Percentiles rank a stretch among this genome's conserved stretches.
These are phyloP conservation scores for Dolichotis patagonum DNA, from an alignment of 2,113 vertebrate species.

Conservation along the genomic window DNA sequence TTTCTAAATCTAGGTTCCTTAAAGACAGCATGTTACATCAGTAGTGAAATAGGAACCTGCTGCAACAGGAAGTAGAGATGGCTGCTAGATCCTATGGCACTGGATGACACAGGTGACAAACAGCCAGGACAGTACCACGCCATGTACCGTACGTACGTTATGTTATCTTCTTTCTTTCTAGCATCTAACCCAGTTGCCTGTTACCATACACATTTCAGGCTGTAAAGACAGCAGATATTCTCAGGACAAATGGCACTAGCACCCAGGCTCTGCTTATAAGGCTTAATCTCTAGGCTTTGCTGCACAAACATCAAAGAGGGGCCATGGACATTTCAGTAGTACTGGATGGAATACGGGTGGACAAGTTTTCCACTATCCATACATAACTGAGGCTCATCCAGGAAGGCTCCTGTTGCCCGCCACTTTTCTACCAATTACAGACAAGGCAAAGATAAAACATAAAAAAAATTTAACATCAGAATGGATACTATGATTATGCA, in stretches of 20 bases:
- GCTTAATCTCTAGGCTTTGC: not conserved
- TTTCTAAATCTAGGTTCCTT: conserved; percentile 39
- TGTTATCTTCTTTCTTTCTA: conserved; percentile 15
- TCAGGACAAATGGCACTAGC: not conserved
- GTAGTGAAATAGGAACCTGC: conserved; percentile 37
- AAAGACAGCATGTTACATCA: not conserved
- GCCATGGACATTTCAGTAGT: not conserved
- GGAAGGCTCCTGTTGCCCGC: not conserved
- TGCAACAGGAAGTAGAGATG: not conserved
- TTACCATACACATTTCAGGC: not conserved
- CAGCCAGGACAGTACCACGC: not conserved
- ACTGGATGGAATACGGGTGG: not conserved
- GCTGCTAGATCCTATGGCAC: not conserved
- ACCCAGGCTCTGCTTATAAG: not conserved
- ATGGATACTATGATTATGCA: not conserved
- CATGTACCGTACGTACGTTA: not conserved
- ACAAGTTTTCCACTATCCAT: not conserved
- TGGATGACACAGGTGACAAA: not conserved
- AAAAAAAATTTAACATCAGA: not conserved
- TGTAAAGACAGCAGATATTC: conserved; percentile 4
- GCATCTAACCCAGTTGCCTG: not conserved
- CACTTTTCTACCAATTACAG: not conserved
- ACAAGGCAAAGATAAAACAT: conserved; percentile 38
- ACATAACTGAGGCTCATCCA: not conserved
- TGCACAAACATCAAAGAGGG: not conserved